A percentile compares a stretch with the other conserved stretches of the same genome.
Evolutionary conservation across 2,888 invertebrate species (phyloP).

Genomic region (Stegophylla sp.): DNA sequence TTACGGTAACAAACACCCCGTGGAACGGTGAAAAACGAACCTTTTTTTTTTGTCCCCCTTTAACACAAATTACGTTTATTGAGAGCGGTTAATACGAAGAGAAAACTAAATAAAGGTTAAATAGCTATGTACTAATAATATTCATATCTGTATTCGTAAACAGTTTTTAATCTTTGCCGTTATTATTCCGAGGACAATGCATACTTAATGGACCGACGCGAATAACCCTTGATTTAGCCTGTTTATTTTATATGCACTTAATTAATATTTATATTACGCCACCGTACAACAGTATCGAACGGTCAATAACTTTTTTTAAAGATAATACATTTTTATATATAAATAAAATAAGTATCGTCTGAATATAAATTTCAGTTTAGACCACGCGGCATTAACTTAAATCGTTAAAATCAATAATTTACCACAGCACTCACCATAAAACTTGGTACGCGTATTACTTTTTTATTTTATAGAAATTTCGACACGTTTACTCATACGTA

Average conservation of each 20-base stretch:
- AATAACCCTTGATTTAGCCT: conserved; percentile 13
- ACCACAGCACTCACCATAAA: too few relatives aligned
- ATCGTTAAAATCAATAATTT: conserved; percentile 3
- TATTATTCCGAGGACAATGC: not conserved
- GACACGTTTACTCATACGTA: not conserved
- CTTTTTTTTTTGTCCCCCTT: not conserved
- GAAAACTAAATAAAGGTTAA: too few relatives aligned
- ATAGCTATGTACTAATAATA: too few relatives aligned
- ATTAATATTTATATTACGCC: not conserved
- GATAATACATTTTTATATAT: not conserved
- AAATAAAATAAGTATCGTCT: conserved; percentile 1
- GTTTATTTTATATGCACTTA: not conserved
- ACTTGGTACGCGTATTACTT: too few relatives aligned
- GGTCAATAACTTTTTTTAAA: too few relatives aligned
- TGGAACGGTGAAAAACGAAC: not conserved
- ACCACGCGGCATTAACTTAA: conserved; percentile 32
- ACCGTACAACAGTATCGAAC: not conserved
- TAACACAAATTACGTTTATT: conserved; percentile 3
- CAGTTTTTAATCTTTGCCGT: conserved; percentile 11
- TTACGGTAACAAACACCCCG: not conserved
- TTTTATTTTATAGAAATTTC: too few relatives aligned
- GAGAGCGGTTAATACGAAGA: not conserved
- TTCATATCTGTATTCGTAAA: not conserved
- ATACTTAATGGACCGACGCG: not conserved
- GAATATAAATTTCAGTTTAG: conserved; percentile 1